Evolutionary conservation across 2,113 vertebrate genomes (phyloP), one percentile per base, ranked within the genome.

Genomic region (Cichladusa arquata): DNA sequence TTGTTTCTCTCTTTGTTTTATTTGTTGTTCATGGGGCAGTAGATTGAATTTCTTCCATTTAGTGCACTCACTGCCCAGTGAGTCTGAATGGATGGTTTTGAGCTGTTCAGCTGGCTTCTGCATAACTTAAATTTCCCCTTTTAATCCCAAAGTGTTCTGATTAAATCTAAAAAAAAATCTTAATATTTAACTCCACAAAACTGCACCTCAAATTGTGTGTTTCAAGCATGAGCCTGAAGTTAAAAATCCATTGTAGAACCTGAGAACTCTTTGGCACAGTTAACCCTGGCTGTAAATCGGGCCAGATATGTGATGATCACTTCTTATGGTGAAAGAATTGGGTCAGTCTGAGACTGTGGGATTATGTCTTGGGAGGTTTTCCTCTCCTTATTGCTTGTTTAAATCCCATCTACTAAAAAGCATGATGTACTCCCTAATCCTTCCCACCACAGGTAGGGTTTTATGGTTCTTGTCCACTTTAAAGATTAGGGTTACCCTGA

Each of bases 361-460:
- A 98, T 98, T 98, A 98, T 96, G 96, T 98, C 97, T 98, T 97
- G 95, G 97, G 88, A 97, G 97, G 97, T 96, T 97, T 97, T 96
- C 95, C 97, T 96, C 97, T 97, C 96, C 98, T 98, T 97, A 92
- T 90, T 95, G 96, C 96, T 85, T 79, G 78, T 87, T 95, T 97
- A 98, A 98, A 96, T 97, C 97, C 98, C 82, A 82, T 97, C 96
- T 86, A 90, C 96, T 97, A 93, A 97, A 97, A 96, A 97, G 97
- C 97, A 90, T 95, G 94, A 93, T 80, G 58, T 38, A 67, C 95
- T 96, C 93, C 38, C 97, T 98, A 98, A 98, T 98, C 98, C 98
- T 95, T 89, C 93, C 95, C 96, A 86, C 91, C 97, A 91, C 97
- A 98, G 98, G 98, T 98, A 96, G 97, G 93, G 96, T 90, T 97